Conservation (phyloP, 1,140 invertebrate species). For the Ceratina japonica region DNA sequence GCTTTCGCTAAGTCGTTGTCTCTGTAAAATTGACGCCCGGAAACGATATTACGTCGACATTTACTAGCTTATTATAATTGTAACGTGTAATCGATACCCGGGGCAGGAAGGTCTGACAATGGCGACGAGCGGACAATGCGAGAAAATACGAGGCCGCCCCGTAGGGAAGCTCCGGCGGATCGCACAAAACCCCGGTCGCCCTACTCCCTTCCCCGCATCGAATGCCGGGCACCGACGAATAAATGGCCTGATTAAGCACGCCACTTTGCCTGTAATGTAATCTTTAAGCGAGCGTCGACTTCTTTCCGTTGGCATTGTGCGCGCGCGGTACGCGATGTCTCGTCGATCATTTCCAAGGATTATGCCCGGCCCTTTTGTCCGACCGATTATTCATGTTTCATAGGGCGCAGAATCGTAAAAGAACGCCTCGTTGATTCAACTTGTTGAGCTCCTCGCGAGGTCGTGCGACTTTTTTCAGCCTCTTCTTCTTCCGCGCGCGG, state of each 20-base stretch:
- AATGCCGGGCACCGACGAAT: constrained; percentile 51
- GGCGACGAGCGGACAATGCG: constrained; percentile 44
- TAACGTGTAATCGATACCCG: constrained; percentile 58
- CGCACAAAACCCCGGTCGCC: constrained; percentile 43
- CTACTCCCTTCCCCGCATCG: constrained; percentile 46
- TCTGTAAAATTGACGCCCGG: neutral
- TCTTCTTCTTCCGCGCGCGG: neutral
- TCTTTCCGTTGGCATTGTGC: constrained; percentile 54
- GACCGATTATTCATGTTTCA: constrained; percentile 36
- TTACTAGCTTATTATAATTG: constrained; percentile 68
- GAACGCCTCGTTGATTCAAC: constrained; percentile 23
- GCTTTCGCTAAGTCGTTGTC: neutral
- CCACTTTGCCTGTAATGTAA: constrained; percentile 69
- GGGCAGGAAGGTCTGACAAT: constrained; percentile 15
- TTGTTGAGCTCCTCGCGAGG: neutral
- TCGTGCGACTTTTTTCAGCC: neutral
- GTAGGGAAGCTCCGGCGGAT: constrained; percentile 10
- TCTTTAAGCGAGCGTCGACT: constrained; percentile 58
- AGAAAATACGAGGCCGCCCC: constrained; percentile 35
- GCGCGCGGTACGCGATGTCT: constrained; percentile 30
- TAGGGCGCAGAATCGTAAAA: constrained; percentile 5
- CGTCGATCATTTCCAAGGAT: constrained; percentile 48
- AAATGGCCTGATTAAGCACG: constrained; percentile 70
- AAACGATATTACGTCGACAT: constrained; percentile 56
- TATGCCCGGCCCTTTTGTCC: constrained; percentile 15